Evolutionary conservation across 2,113 vertebrate genomes (phyloP).

Genomic region (Oostethus manadensis): DNA sequence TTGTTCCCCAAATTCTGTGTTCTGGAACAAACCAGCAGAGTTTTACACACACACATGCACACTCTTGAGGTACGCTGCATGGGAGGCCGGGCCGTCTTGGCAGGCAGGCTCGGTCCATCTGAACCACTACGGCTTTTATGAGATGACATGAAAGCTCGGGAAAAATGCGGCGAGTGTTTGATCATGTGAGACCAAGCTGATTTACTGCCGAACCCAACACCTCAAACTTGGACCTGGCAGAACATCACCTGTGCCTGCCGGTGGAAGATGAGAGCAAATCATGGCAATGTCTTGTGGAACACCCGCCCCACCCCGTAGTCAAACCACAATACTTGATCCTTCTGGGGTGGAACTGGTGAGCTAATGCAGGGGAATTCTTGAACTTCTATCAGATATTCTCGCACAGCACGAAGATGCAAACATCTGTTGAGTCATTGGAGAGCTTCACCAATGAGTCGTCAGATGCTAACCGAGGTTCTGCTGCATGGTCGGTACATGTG

Average conservation of each 20-base stretch:
- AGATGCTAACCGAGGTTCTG: no score
- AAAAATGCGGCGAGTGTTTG: conserved; percentile 54
- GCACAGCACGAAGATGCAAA: no score
- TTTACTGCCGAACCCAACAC: conserved; percentile 58
- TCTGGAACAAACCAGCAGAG: conserved; percentile 25
- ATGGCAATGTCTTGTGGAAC: conserved; percentile 11
- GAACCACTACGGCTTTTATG: conserved; percentile 31
- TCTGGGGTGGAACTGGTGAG: no score
- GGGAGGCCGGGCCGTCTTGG: conserved; percentile 41
- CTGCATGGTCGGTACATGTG: no score
- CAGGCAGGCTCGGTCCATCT: conserved; percentile 32
- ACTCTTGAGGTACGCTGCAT: conserved; percentile 29
- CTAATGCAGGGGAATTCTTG: no score
- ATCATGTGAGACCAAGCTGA: conserved; percentile 54
- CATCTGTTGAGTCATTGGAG: no score
- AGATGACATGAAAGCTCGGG: conserved; percentile 61
- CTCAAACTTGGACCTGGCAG: conserved; percentile 46
- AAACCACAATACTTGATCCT: no score
- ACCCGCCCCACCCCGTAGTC: no score
- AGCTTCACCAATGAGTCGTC: no score
- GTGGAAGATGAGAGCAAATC: conserved; percentile 30
- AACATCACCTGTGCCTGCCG: conserved; percentile 30
- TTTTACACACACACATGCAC: conserved; percentile 27
- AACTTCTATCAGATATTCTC: no score
- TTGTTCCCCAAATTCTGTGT: conserved; percentile 20